These are phyloP conservation scores for Lepidochitona cinerea DNA, from an alignment of 2,888 invertebrate genomes.

Conservation along the genomic window DNA sequence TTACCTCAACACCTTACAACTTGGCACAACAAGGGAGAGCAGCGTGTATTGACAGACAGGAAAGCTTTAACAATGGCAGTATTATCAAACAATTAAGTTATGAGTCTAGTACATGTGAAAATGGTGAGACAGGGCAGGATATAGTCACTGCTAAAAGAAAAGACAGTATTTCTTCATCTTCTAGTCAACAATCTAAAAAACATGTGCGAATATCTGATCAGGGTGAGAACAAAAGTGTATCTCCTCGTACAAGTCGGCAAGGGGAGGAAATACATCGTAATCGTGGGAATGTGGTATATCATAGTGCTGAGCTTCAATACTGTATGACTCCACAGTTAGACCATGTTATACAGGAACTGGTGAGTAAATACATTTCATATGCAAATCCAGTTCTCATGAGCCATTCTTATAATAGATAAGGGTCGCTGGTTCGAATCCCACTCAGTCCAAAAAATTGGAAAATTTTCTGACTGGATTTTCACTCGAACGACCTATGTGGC, in stretches of 20 bases:
- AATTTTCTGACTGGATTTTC: no score
- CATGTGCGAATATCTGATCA: not conserved
- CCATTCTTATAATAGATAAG: no score
- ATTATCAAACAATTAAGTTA: not conserved
- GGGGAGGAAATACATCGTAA: not conserved
- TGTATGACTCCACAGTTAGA: conserved; percentile 52
- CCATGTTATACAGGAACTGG: conserved; percentile 55
- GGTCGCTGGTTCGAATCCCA: no score
- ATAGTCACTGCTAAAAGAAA: not conserved
- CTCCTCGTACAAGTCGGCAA: not conserved
- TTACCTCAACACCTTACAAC: conserved; percentile 1
- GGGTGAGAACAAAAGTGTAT: not conserved
- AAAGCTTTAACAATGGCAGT: not conserved
- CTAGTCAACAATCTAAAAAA: not conserved
- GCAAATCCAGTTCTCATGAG: no score
- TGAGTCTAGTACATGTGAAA: not conserved
- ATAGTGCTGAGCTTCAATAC: conserved; percentile 59
- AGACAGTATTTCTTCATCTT: not conserved
- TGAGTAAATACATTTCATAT: no score
- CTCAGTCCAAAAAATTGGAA: no score
- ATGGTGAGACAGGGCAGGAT: not conserved
- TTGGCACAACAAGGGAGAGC: not conserved
- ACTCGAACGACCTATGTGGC: no score
- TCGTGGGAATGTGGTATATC: conserved; percentile 52
- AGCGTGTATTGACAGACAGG: not conserved